Conservation (phyloP, 30 jellyfish, hydroid and myxozoan genomes). For the Aurelia coerulea region DNA sequence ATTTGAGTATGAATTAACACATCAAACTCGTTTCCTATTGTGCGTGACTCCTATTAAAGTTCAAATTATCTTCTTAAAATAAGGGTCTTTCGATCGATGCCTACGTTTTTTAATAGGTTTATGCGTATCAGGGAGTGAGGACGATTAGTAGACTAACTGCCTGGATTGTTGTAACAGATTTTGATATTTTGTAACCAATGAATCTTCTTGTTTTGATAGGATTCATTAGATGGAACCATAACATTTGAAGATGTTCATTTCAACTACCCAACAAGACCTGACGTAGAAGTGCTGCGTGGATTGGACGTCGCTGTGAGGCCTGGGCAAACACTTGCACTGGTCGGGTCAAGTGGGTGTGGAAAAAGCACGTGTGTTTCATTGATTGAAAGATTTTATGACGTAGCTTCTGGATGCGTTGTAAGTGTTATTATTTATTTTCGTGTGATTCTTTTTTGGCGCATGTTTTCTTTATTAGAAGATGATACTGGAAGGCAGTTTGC, state of each 20-base stretch:
- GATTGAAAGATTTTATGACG: conserved; percentile 78
- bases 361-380: conserved; percentile 78
- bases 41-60: too few species aligned
- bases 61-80: too few species aligned
- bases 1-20: too few species aligned
- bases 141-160: too few species aligned
- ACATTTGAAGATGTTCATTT: conserved; percentile 60
- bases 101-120: too few species aligned
- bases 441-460: not conserved
- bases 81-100: too few species aligned
- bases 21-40: too few species aligned
- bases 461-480: too few species aligned
- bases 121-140: too few species aligned
- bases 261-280: conserved; percentile 84
- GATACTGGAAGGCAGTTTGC: too few species aligned
- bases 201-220: not conserved
- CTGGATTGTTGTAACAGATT: too few species aligned
- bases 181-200: too few species aligned
- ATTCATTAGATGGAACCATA: conserved; percentile 50
- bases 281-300: conserved; percentile 64
- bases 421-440: not conserved
- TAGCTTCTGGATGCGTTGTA: conserved; percentile 56
- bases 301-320: conserved; percentile 47
- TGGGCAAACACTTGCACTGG: conserved; percentile 85
- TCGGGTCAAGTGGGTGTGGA: conserved; percentile 92